Conservation (phyloP, 1,140 invertebrate genomes). For the Apis florea region DNA sequence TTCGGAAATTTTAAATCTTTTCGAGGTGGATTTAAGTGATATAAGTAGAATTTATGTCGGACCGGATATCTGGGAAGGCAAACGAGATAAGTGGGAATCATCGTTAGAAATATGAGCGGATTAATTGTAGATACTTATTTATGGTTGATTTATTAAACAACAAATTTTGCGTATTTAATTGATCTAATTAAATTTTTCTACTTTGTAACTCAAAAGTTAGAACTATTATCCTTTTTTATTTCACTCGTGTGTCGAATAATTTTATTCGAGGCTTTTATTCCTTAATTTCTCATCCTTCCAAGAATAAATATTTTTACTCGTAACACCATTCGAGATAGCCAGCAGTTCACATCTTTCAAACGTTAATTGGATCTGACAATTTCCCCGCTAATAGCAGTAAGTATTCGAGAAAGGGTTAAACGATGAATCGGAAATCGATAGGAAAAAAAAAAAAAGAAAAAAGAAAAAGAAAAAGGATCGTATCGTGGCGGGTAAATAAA, state of each 20-base stretch:
- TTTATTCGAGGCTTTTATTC: not conserved
- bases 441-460: too few species aligned
- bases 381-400: not conserved
- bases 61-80: constrained; percentile 19
- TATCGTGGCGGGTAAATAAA: constrained; percentile 16
- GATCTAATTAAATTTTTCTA: too few species aligned
- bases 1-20: constrained; percentile 59
- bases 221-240: too few species aligned
- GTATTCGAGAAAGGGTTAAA: not conserved
- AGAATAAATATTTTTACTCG: not conserved
- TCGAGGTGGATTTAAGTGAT: constrained; percentile 38
- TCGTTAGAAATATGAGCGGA: not conserved
- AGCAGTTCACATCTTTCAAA: not conserved
- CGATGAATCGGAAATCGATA: constrained; percentile 24
- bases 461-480: not conserved
- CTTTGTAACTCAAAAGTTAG: too few species aligned
- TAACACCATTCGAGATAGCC: not conserved
- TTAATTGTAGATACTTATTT: not conserved
- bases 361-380: not conserved
- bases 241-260: not conserved
- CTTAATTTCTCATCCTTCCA: not conserved
- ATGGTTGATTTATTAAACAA: not conserved
- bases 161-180: not conserved
- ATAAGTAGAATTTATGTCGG: constrained; percentile 55
- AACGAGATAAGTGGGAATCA: constrained; percentile 1